phyloP scores from a whole-genome alignment of 53 echinoderm and acorn worm genomes.

The Arbacia lixula region DNA sequence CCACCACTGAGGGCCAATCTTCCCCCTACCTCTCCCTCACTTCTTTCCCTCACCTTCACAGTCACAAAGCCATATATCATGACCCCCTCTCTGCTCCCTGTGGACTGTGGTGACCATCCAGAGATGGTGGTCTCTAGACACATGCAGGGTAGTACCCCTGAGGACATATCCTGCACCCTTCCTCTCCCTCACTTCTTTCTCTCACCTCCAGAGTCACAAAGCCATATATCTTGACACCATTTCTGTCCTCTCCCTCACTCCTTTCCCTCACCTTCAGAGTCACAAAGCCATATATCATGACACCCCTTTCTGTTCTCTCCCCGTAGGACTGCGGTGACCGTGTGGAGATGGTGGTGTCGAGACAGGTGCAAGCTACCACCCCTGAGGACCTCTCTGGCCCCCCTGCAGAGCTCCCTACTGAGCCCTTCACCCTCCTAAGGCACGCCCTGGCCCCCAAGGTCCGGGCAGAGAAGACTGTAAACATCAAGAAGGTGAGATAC shows the following conservation, averaged over 20 bases:
- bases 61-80: constrained; percentile 57
- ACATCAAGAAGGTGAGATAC: constrained; percentile 76
- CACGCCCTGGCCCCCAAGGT: constrained; percentile 71
- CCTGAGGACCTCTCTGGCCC: constrained; percentile 70
- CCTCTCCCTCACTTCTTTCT: no score
- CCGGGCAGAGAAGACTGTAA: constrained; percentile 75
- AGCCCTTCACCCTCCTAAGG: constrained; percentile 75
- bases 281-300: constrained; percentile 18
- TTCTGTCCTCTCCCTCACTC: no score
- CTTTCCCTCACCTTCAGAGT: constrained; percentile 24
- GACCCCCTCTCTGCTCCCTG: no score
- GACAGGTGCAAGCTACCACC: constrained; percentile 55
- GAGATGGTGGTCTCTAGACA: constrained; percentile 61
- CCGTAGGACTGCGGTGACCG: constrained; percentile 57
- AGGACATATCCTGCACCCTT: constrained; percentile 24
- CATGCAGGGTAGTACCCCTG: no score
- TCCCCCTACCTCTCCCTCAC: no score
- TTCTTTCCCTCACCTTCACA: constrained; percentile 25
- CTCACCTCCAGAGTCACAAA: constrained; percentile 49
- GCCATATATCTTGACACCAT: no score
- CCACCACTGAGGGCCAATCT: no score
- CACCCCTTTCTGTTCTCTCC: neutral
- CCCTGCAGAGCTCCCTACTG: constrained; percentile 79
- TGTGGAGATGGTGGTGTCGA: constrained; percentile 67
- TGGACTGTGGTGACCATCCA: constrained; percentile 11